These are phyloP conservation scores for Barnardius zonarius DNA, from an alignment of 2,113 vertebrate genomes.

Conservation along the genomic window DNA sequence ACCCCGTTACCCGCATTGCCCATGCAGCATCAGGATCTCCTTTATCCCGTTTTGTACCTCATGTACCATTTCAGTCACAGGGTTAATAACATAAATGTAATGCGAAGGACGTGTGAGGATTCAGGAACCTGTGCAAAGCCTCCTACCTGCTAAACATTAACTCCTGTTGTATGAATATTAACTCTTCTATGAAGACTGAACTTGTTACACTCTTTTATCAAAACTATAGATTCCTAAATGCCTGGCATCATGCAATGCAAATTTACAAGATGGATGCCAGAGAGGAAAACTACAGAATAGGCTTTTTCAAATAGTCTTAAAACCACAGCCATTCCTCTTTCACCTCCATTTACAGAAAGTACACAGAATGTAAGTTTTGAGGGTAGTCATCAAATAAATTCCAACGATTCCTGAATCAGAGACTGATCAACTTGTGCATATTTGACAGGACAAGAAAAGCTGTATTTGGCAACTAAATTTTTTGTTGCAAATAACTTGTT, in stretches of 20 bases:
- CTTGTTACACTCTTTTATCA: neutral
- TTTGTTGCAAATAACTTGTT: slow-evolving; percentile 25
- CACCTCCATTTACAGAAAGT: slow-evolving; percentile 24
- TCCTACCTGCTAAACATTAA: neutral
- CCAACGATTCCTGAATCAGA: slow-evolving; percentile 5
- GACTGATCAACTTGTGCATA: slow-evolving; percentile 8
- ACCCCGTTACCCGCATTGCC: neutral
- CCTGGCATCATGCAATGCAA: slow-evolving; percentile 9
- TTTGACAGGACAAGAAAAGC: slow-evolving; percentile 7
- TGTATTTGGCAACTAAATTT: neutral
- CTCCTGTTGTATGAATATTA: neutral
- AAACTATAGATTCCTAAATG: neutral
- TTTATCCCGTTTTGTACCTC: neutral
- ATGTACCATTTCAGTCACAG: neutral
- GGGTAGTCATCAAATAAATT: slow-evolving; percentile 23
- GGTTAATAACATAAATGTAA: neutral
- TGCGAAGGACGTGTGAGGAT: neutral
- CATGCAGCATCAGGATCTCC: neutral
- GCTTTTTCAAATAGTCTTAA: slow-evolving; percentile 43
- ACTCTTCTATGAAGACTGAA: neutral
- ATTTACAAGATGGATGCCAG: slow-evolving; percentile 32
- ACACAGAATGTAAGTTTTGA: slow-evolving; percentile 6
- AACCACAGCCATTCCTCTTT: slow-evolving; percentile 35
- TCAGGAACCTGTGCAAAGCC: neutral
- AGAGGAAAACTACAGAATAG: slow-evolving; percentile 62